phyloP scores from a whole-genome alignment of 92 coral and sea anemone species.

The Phenganax subtilis region DNA sequence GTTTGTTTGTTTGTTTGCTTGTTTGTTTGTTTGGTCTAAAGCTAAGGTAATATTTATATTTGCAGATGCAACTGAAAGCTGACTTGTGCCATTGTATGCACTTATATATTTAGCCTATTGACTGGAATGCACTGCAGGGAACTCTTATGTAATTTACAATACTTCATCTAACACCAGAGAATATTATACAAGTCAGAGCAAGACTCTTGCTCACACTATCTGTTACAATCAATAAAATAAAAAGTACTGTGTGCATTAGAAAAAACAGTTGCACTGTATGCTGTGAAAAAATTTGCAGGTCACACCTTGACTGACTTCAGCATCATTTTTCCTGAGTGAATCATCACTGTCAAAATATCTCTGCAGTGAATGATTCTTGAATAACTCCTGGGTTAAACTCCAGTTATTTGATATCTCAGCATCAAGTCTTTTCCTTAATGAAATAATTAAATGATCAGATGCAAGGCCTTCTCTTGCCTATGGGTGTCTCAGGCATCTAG shows the following conservation, averaged over 20 bases:
- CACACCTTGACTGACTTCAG: background rate
- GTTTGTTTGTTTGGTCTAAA: no score
- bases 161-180: background rate
- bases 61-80: no score
- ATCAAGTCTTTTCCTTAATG: constrained; percentile 3
- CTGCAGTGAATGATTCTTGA: constrained; percentile 11
- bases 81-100: no score
- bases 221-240: background rate
- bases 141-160: no score
- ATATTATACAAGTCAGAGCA: background rate
- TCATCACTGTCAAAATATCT: constrained; percentile 7
- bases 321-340: background rate
- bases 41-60: no score
- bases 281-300: background rate
- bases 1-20: no score
- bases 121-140: no score
- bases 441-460: no score
- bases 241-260: background rate
- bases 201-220: background rate
- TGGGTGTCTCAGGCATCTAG: no score
- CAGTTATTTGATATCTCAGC: constrained; percentile 5
- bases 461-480: no score
- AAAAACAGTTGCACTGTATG: background rate
- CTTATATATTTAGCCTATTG: no score
- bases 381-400: constrained; percentile 14